Conservation (phyloP, 2,888 invertebrate genomes). For the Ormyrus thymus region DNA sequence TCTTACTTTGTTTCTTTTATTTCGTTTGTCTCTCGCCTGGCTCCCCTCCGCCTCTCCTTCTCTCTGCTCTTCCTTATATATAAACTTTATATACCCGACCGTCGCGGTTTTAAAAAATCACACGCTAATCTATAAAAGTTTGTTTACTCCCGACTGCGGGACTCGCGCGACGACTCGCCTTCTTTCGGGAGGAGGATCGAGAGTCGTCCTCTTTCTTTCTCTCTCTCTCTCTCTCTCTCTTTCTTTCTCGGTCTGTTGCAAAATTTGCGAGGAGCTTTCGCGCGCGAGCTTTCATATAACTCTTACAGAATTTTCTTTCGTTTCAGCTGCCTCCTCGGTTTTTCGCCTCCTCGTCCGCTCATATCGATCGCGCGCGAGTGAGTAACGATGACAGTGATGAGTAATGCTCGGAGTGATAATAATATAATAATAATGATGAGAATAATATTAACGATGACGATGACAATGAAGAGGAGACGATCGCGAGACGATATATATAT, state of each 20-base stretch:
- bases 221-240: neutral
- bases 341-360: too few species aligned
- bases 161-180: neutral
- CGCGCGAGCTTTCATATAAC: slow-evolving; percentile 1
- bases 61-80: slow-evolving; percentile 9
- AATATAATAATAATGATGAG: slow-evolving; percentile 33
- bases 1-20: neutral
- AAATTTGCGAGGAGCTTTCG: slow-evolving; percentile 25
- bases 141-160: slow-evolving; percentile 29
- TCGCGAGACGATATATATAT: neutral
- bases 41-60: neutral
- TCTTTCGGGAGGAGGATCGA: too few species aligned
- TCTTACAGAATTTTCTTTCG: neutral
- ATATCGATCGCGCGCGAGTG: too few species aligned
- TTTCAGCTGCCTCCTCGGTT: neutral
- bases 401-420: slow-evolving; percentile 13
- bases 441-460: slow-evolving; percentile 28
- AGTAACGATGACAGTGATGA: slow-evolving; percentile 7
- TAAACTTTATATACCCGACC: slow-evolving; percentile 35
- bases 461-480: slow-evolving; percentile 2
- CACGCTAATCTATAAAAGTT: slow-evolving; percentile 56
- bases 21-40: slow-evolving; percentile 2
- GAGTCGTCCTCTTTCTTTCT: too few species aligned
- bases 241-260: neutral
- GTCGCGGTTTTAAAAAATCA: slow-evolving; percentile 55